A percentile compares a stretch with the other conserved stretches of the same genome.
Conservation (phyloP, 2,888 invertebrate species). For the Brassicogethes aeneus region DNA sequence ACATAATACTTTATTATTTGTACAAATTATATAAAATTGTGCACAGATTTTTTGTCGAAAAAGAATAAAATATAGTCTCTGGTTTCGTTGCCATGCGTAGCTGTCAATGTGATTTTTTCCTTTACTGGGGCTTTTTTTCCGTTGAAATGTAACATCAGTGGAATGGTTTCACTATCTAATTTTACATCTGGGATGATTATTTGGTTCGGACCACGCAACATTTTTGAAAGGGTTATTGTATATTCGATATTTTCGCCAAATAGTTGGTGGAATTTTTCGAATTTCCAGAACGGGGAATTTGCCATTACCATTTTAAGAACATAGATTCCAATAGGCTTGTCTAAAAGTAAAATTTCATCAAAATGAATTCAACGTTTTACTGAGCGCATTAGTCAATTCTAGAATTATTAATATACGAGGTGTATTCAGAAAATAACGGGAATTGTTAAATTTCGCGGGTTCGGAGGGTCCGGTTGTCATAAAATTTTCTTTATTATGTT, state of each 20-base stretch:
- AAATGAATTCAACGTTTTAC: not conserved
- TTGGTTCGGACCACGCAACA: not conserved
- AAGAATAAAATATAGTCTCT: slow-evolving; percentile 17
- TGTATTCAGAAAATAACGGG: too few relatives aligned
- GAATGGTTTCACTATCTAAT: slow-evolving; percentile 6
- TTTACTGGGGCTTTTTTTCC: slow-evolving; percentile 5
- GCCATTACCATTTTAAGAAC: not conserved
- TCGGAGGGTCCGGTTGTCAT: too few relatives aligned
- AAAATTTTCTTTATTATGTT: too few relatives aligned
- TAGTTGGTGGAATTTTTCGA: not conserved
- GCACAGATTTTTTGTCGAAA: too few relatives aligned
- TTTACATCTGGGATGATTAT: not conserved
- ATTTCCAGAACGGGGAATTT: not conserved
- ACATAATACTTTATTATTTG: too few relatives aligned
- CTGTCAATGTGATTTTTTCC: slow-evolving; percentile 10
- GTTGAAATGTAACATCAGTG: slow-evolving; percentile 20
- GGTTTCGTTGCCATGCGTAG: slow-evolving; percentile 15
- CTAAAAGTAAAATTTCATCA: not conserved
- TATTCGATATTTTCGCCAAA: not conserved
- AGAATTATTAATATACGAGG: too few relatives aligned
- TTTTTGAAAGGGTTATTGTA: not conserved
- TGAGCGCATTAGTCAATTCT: too few relatives aligned
- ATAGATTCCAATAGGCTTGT: not conserved
- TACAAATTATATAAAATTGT: too few relatives aligned
- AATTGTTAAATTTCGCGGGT: too few relatives aligned